phyloP scores from a whole-genome alignment of 2,888 invertebrate species.

The Parnassius mnemosyne region DNA sequence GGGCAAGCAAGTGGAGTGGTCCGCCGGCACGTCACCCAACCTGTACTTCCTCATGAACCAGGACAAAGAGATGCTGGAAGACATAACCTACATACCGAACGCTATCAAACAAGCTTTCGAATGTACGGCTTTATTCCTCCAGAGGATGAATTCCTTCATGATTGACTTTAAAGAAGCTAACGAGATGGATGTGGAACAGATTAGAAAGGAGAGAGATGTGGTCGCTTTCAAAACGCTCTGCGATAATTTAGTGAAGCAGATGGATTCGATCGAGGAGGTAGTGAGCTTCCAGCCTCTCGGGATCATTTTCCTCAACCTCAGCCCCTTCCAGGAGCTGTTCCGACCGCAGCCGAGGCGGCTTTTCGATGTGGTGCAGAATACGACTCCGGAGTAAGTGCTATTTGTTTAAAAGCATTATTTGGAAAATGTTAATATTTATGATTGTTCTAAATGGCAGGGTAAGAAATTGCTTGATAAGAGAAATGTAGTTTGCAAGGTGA shows the following conservation, averaged over 20 bases:
- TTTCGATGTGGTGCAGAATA: constrained; percentile 82
- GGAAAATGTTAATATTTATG: not conserved
- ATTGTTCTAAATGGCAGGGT: constrained; percentile 15
- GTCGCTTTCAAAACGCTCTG: constrained; percentile 84
- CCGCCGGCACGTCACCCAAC: constrained; percentile 87
- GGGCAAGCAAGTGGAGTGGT: constrained; percentile 88
- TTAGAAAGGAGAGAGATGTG: constrained; percentile 84
- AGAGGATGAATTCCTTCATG: constrained; percentile 83
- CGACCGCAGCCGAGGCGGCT: constrained; percentile 86
- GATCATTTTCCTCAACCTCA: constrained; percentile 84
- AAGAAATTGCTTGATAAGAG: too few species aligned
- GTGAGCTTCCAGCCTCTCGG: constrained; percentile 86
- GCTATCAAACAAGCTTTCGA: constrained; percentile 82
- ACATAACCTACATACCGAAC: constrained; percentile 80
- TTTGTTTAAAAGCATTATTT: not conserved
- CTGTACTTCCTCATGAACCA: constrained; percentile 85
- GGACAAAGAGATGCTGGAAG: constrained; percentile 79
- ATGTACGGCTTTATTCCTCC: constrained; percentile 82
- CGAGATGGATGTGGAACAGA: constrained; percentile 80
- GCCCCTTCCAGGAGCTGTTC: constrained; percentile 85
- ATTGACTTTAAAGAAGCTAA: constrained; percentile 86
- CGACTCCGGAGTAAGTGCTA: constrained; percentile 83
- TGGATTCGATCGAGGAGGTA: constrained; percentile 84
- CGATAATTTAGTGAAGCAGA: constrained; percentile 85
- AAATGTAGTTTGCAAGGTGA: not conserved